These are phyloP conservation scores for Folsomia manolachei DNA, from an alignment of 2,888 invertebrate species.

Conservation along the genomic window DNA sequence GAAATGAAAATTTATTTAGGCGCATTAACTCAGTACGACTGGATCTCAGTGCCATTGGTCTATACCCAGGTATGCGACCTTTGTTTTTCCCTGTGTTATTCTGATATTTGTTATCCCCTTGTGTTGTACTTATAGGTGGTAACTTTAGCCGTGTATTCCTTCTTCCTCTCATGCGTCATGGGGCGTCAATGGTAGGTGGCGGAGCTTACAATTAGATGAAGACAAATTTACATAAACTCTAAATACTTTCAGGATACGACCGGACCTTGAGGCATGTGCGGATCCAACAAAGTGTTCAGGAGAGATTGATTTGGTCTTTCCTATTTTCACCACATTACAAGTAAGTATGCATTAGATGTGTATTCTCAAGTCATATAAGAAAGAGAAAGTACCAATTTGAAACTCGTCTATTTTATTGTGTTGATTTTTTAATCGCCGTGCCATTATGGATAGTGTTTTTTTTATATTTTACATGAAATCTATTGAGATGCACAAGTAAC, in stretches of 20 bases:
- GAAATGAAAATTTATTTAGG: slow-evolving; percentile 54
- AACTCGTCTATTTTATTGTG: no score
- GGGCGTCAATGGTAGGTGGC: slow-evolving; percentile 91
- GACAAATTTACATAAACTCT: no score
- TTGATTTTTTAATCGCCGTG: no score
- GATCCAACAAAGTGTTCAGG: slow-evolving; percentile 52
- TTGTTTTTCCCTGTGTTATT: no score
- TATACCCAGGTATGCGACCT: slow-evolving; percentile 68
- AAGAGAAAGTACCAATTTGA: no score
- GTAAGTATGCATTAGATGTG: no score
- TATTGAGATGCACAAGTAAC: no score
- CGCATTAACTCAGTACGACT: slow-evolving; percentile 67
- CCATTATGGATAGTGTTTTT: no score
- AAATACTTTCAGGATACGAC: no score
- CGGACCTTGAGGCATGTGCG: slow-evolving; percentile 53
- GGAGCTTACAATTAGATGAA: no score
- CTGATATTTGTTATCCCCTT: slow-evolving; percentile 20
- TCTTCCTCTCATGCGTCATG: slow-evolving; percentile 82
- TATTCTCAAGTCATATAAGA: no score
- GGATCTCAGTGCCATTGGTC: slow-evolving; percentile 74
- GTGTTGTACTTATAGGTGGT: slow-evolving; percentile 63
- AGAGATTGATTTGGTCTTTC: slow-evolving; percentile 78
- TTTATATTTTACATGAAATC: no score
- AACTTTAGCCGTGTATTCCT: slow-evolving; percentile 87
- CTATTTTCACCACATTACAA: slow-evolving; percentile 83